A percentile compares a stretch with the other conserved stretches of the same genome.
phyloP scores from a whole-genome alignment of 2,888 invertebrate genomes.

The Tenthredo notha region DNA sequence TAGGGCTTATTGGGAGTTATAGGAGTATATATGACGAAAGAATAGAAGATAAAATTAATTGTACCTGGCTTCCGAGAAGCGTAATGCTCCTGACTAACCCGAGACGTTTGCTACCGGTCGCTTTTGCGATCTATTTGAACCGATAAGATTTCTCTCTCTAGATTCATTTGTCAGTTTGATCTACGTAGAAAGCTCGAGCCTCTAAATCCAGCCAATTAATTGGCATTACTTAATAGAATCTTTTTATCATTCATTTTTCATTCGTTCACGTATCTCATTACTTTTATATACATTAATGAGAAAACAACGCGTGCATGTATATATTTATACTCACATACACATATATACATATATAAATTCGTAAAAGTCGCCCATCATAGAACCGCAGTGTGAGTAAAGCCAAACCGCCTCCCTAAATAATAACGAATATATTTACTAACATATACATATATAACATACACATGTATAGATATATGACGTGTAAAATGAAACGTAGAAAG shows the following conservation, averaged over 20 bases:
- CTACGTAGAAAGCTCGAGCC: slow-evolving; percentile 24
- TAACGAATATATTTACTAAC: background rate
- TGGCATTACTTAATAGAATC: slow-evolving; percentile 38
- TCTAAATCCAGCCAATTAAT: slow-evolving; percentile 31
- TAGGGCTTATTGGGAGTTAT: background rate
- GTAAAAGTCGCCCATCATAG: background rate
- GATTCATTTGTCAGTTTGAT: slow-evolving; percentile 45
- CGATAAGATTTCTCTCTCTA: slow-evolving; percentile 48
- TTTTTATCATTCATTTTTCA: background rate
- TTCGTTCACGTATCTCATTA: background rate
- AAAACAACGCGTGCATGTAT: background rate
- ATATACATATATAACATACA: background rate
- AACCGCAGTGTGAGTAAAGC: background rate
- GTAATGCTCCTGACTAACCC: slow-evolving; percentile 60
- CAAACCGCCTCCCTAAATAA: slow-evolving; percentile 14
- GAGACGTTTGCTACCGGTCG: slow-evolving; percentile 45
- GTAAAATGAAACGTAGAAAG: slow-evolving; percentile 52
- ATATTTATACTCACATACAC: no score
- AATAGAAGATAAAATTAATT: slow-evolving; percentile 66
- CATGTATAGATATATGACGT: background rate
- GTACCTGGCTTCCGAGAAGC: slow-evolving; percentile 72
- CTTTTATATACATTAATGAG: background rate
- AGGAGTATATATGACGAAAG: slow-evolving; percentile 42
- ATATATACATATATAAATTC: background rate
- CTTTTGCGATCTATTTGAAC: slow-evolving; percentile 37